Evolutionary conservation across 2,113 vertebrate species (phyloP).

Genomic region (Orientallactaga bullata): DNA sequence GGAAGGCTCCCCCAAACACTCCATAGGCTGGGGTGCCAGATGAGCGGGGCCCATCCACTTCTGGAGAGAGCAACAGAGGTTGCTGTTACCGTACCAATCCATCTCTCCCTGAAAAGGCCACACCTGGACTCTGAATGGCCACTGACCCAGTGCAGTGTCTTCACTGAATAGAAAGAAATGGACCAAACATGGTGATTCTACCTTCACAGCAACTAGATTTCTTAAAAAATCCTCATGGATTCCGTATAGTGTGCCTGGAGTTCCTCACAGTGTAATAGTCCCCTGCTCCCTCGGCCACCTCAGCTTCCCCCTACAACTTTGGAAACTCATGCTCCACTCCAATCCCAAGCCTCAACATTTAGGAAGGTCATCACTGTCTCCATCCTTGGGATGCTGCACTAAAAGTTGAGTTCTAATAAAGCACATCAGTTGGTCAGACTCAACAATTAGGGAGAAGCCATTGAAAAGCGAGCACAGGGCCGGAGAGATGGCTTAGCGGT

Average conservation of each 20-base stretch:
- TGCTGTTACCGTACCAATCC: background rate
- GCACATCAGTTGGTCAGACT: background rate
- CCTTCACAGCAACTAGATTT: background rate
- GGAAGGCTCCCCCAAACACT: background rate
- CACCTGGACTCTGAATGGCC: background rate
- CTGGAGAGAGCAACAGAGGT: background rate
- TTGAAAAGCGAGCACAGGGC: rapidly evolving
- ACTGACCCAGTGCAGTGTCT: background rate
- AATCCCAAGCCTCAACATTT: rapidly evolving
- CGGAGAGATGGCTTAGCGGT: too few species aligned
- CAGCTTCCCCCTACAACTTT: background rate
- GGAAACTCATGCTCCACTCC: rapidly evolving
- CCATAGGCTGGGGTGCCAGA: rapidly evolving
- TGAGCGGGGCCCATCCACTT: rapidly evolving
- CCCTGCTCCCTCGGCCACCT: background rate
- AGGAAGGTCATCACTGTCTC: background rate
- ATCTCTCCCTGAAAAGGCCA: background rate
- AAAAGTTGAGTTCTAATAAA: rapidly evolving
- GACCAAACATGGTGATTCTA: background rate
- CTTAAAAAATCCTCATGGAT: conserved; percentile 2
- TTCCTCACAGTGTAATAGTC: background rate
- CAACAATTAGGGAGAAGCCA: background rate
- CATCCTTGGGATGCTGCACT: background rate
- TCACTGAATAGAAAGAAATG: background rate
- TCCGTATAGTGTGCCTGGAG: background rate